Conservation (phyloP, 1,140 invertebrate genomes). For the Aethina tumida region DNA sequence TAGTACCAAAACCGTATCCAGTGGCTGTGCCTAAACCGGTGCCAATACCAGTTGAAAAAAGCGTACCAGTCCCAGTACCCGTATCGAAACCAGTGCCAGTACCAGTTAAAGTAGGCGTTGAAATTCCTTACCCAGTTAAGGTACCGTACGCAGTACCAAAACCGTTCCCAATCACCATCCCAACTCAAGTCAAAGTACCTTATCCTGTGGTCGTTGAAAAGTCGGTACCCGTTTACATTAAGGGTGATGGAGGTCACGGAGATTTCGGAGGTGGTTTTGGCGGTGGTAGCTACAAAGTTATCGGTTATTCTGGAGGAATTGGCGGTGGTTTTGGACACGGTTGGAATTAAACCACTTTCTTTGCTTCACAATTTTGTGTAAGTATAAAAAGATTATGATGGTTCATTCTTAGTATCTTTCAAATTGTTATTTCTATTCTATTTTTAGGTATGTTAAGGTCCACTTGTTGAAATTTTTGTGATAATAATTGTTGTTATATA, state of each 20-base stretch:
- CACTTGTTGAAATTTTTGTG: too few species aligned
- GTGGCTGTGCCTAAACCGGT: constrained; percentile 40
- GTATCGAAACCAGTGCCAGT: constrained; percentile 42
- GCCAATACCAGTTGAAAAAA: constrained; percentile 43
- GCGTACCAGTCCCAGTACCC: constrained; percentile 43
- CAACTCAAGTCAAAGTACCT: constrained; percentile 34
- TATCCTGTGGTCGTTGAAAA: constrained; percentile 41
- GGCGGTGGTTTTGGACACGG: not conserved
- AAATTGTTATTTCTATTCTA: constrained; percentile 3
- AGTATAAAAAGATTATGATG: not conserved
- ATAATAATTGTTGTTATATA: too few species aligned
- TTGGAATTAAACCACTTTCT: not conserved
- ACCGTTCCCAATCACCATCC: constrained; percentile 25
- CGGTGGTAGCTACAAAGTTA: constrained; percentile 1
- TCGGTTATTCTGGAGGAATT: too few species aligned
- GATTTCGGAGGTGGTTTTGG: too few species aligned
- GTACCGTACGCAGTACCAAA: constrained; percentile 30
- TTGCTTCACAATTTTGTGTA: not conserved
- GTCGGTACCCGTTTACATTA: constrained; percentile 40
- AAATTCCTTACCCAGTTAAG: constrained; percentile 39
- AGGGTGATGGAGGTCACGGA: constrained; percentile 6
- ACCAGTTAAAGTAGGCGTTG: constrained; percentile 41
- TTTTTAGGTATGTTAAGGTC: too few species aligned
- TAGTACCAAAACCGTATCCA: constrained; percentile 24
- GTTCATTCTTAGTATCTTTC: constrained; percentile 3